A percentile compares a stretch with the other conserved stretches of the same genome.
Evolutionary conservation across 1,140 invertebrate species (phyloP).

Genomic region (Zelostemma sp.): DNA sequence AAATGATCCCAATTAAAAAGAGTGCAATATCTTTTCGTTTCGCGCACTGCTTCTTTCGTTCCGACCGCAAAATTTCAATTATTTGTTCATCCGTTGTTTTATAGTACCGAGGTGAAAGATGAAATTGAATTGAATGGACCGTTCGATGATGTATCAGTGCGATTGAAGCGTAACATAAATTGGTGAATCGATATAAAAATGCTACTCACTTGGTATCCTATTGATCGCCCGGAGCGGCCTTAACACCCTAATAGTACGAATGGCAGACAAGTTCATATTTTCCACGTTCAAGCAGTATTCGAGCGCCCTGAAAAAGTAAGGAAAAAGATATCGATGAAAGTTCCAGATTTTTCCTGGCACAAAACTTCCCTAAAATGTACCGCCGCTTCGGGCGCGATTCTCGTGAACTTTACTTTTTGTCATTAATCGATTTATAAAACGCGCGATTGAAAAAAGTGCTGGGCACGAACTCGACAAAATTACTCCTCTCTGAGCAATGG

Average conservation of each 20-base stretch:
- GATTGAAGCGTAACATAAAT: slow-evolving; percentile 31
- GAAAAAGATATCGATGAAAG: slow-evolving; percentile 25
- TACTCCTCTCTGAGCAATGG: no score
- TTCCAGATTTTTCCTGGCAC: slow-evolving; percentile 14
- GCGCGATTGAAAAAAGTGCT: no score
- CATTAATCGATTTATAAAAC: no score
- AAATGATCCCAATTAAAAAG: no score
- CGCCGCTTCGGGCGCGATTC: no score
- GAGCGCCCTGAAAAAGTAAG: slow-evolving; percentile 77
- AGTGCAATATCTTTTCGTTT: no score
- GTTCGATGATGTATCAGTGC: slow-evolving; percentile 18
- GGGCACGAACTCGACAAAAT: no score
- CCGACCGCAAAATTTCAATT: slow-evolving; percentile 5
- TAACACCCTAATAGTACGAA: slow-evolving; percentile 96
- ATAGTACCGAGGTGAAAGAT: no score
- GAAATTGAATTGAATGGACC: slow-evolving; percentile 6
- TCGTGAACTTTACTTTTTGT: no score
- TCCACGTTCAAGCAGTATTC: slow-evolving; percentile 97
- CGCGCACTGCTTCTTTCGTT: no score
- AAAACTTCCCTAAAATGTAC: no score
- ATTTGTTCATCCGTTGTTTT: no score
- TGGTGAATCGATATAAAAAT: slow-evolving; percentile 39
- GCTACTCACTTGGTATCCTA: slow-evolving; percentile 97
- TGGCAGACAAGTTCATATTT: slow-evolving; percentile 98
- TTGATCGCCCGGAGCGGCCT: slow-evolving; percentile 97